Evolutionary conservation across 1,140 invertebrate species (phyloP), one percentile per base, ranked within the genome.

Genomic region (Hylaeus anthracinus): DNA sequence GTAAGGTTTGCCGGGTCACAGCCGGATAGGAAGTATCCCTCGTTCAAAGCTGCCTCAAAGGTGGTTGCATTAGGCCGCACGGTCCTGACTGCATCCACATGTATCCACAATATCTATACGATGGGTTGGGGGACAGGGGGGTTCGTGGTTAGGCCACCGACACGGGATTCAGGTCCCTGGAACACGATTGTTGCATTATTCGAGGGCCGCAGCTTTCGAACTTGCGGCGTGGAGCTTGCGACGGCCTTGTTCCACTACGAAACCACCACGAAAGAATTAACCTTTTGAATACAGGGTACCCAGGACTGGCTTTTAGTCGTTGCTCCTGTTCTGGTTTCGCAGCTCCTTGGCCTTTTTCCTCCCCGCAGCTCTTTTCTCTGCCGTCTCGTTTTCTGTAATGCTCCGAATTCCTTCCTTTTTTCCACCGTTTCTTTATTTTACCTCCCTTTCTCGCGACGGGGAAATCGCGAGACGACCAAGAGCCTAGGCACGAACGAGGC

Each of bases 161-260:
- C 73, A 81, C 67, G 60, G 72, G 80, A 86, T 87, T 77, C 86
- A 72, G 81, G 78, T 80, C 83, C 86, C 84, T 78, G 83, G 73
- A 87, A 90, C 90, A 92, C 86, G 90, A 92, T 90, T 91, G 91
- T 92, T 92, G 89, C 90, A 92, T 92, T 92, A 92, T 92, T 92
- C 91, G 86, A 79, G 77, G 84, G 84, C 88, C 86, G 73, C 88
- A 88, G 92, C 91, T 90, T 92, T 91, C 87, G 89, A 93, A 92
- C 89, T 92, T 91, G 91, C 75, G 89, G 90, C 71, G 48, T 69
- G 15, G 56, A 71, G 77, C 81, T 77, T 77, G 81, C 61, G 77
- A 88, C 79, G 76, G 58, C 78, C 79, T 77, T 66, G 75, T 64
- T 72, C 80, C 85, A 72, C 69, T 75, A 70, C 67, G 55, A 70